These are phyloP conservation scores for Zalophus californianus DNA, from an alignment of 2,797 vertebrate species.

Conservation along the genomic window DNA sequence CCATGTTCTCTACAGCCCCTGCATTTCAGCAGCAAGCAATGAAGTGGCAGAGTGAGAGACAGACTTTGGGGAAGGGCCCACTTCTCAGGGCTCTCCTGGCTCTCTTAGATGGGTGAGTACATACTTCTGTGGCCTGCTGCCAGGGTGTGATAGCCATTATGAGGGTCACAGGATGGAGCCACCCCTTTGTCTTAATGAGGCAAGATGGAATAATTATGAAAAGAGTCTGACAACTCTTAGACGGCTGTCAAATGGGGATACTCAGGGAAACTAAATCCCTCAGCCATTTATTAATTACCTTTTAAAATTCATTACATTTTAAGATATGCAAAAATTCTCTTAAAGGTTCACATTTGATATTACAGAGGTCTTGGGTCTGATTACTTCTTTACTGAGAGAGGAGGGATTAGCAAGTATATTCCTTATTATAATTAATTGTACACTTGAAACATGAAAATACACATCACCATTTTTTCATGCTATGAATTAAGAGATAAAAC, in stretches of 20 bases:
- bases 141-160: neutral
- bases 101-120: neutral
- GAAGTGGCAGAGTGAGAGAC: neutral
- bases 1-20: neutral
- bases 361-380: neutral
- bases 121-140: neutral
- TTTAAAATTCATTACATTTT: conserved; percentile 32
- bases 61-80: neutral
- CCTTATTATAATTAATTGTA: conserved; percentile 31
- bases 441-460: conserved; percentile 51
- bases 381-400: conserved; percentile 1
- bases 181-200: neutral
- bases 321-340: conserved; percentile 38
- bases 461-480: neutral
- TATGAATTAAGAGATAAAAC: conserved; percentile 35
- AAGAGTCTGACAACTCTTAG: neutral
- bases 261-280: conserved; percentile 2
- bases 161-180: neutral
- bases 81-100: neutral
- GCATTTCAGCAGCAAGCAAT: neutral
- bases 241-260: neutral
- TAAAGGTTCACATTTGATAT: neutral
- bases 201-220: neutral
- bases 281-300: conserved; percentile 36
- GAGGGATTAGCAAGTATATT: neutral